phyloP scores from a whole-genome alignment of 2,797 vertebrate genomes.

The Syngnathus acus region DNA sequence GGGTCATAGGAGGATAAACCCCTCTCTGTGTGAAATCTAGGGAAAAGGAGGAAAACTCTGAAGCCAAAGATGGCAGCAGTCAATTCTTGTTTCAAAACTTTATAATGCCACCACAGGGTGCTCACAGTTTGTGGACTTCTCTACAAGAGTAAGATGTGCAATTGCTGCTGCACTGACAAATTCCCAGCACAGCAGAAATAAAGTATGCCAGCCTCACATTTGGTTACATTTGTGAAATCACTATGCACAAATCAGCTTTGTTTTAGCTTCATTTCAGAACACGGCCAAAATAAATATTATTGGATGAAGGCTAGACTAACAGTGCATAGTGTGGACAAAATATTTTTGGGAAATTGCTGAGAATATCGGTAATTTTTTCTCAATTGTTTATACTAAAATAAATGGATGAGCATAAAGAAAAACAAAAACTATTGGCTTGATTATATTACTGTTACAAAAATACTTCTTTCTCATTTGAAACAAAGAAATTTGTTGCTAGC shows the following conservation, averaged over 20 bases:
- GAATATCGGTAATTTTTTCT: not conserved
- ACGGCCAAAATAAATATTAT: not conserved
- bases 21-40: constrained; percentile 20
- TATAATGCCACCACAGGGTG: not conserved
- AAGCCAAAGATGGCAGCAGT: constrained; percentile 2
- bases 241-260: not conserved
- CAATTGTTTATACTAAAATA: not conserved
- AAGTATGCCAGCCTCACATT: too few species aligned
- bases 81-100: not conserved
- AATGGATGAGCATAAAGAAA: not conserved
- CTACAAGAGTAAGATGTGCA: too few species aligned
- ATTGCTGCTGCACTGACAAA: too few species aligned
- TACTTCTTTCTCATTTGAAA: not conserved
- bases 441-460: not conserved
- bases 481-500: too few species aligned
- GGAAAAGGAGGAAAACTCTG: constrained; percentile 1
- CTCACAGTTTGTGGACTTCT: not conserved
- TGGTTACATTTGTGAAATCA: not conserved
- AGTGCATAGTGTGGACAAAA: not conserved
- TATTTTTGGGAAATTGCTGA: not conserved
- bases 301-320: too few species aligned
- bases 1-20: constrained; percentile 2
- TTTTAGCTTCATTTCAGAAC: not conserved
- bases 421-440: too few species aligned
- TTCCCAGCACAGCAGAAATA: too few species aligned